Conservation (phyloP, 2,797 vertebrate genomes). For the Decapterus maruadsi region DNA sequence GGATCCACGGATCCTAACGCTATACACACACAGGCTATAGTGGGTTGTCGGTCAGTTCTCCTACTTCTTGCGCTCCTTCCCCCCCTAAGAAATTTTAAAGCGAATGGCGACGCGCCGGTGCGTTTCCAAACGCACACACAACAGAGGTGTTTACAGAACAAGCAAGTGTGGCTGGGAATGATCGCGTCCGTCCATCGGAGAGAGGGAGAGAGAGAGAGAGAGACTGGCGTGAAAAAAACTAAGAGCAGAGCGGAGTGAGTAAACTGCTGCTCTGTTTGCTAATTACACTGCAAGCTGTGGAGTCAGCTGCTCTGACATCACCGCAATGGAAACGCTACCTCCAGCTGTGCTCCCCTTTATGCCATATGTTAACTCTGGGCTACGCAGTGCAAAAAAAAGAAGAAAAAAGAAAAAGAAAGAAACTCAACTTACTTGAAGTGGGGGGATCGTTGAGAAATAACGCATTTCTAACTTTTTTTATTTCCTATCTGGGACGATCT, state of each 20-base stretch:
- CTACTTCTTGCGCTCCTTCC: slow-evolving; percentile 59
- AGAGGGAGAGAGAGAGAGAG: slow-evolving; percentile 19
- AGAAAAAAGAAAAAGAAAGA: slow-evolving; percentile 56
- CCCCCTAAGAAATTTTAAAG: background rate
- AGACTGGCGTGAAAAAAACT: slow-evolving; percentile 71
- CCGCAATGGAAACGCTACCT: slow-evolving; percentile 99
- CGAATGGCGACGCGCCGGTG: slow-evolving; percentile 55
- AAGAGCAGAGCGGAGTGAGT: slow-evolving; percentile 78
- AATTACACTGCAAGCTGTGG: slow-evolving; percentile 96
- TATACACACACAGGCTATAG: too few relatives aligned
- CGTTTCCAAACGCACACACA: slow-evolving; percentile 49
- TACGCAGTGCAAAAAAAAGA: slow-evolving; percentile 69
- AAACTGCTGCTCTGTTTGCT: slow-evolving; percentile 91
- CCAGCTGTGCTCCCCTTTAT: slow-evolving; percentile 99
- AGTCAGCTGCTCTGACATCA: slow-evolving; percentile 99
- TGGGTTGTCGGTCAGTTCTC: too few relatives aligned
- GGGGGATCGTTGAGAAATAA: slow-evolving; percentile 9
- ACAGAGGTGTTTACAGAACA: slow-evolving; percentile 56
- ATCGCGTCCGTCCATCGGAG: slow-evolving; percentile 65
- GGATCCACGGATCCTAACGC: slow-evolving; percentile 53
- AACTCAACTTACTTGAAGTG: slow-evolving; percentile 74
- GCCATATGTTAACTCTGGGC: slow-evolving; percentile 96
- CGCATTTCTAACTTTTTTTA: slow-evolving; percentile 38
- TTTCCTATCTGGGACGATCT: background rate
- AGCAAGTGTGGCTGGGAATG: slow-evolving; percentile 44